Conservation (phyloP, 2,113 vertebrate species). For the Tetrax tetrax region DNA sequence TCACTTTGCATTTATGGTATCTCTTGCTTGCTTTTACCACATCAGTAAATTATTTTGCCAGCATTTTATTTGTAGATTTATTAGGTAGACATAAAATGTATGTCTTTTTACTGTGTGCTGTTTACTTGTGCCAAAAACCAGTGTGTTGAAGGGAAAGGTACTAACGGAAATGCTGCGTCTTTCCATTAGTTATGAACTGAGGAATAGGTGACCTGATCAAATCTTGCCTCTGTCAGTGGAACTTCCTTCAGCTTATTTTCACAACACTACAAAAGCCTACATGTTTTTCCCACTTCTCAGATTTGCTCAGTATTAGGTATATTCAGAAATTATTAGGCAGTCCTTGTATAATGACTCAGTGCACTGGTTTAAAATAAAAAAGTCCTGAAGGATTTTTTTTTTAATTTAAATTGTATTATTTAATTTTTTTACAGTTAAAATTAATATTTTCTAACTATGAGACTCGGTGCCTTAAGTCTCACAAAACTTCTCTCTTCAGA, state of each 20-base stretch:
- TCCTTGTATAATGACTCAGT: not conserved
- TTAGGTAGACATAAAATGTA: not conserved
- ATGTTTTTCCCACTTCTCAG: not conserved
- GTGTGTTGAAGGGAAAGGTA: not conserved
- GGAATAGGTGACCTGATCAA: not conserved
- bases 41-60: not conserved
- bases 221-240: not conserved
- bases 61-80: not conserved
- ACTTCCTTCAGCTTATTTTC: not conserved
- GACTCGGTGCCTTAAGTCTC: not conserved
- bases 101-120: not conserved
- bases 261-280: not conserved
- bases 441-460: not conserved
- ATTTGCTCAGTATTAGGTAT: not conserved
- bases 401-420: not conserved
- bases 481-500: not conserved
- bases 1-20: not conserved
- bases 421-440: not conserved
- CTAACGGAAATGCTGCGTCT: not conserved
- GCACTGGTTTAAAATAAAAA: not conserved
- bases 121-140: not conserved
- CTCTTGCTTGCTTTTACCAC: not conserved
- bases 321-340: not conserved
- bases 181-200: not conserved
- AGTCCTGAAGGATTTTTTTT: not conserved